Base-by-base conservation (phyloP, 2,113 vertebrate species). In the Pangasianodon hypophthalmus region DNA sequence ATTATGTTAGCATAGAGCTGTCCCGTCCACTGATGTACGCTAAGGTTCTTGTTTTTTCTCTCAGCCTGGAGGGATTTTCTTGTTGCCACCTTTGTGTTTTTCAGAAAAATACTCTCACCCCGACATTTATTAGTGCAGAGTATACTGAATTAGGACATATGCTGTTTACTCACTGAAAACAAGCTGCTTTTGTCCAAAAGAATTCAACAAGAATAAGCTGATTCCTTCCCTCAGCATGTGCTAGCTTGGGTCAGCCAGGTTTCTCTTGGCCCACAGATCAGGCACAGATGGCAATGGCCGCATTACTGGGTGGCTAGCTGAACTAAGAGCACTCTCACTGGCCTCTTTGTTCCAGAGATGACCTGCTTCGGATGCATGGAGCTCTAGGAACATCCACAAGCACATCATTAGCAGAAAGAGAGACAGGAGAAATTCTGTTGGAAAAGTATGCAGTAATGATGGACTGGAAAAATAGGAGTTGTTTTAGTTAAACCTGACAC, bases 291-390 rank as follows among this genome's bases (percentile, higher is more conserved):
- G 90, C 95, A 93, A 64, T 67, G 83, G 73, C 41, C 16, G 54
- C 73, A 88, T 86, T 91, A 83, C 80, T 90, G 90, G 92, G 87
- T 50, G 85, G 87, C 92, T 92, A 94, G 91, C 93, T 94, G 75
- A 95, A 91, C 93, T 92, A 94, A 95, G 94, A 93, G 94, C 91
- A 2, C 83, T 81, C 88, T 91, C 81, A 91, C 86, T 90, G 88
- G 86, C 21, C 37, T 90, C 88, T 87, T 86, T 88, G 88, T 90
- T 91, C 21, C 77, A 86, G 54, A 77, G 83, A 88, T 82, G 87
- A 88, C 88, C 83, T 83, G 86, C 88, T 91, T 90, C 86, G 87
- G 3, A 21, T 83, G 52, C 56, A 37, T 54, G 24, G 19, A 24
- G 52, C 69, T 77, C 71, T 50, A 50, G 77, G 54, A 85, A 75